phyloP scores from a whole-genome alignment of 2,797 vertebrate genomes.

The Agapornis canus region DNA sequence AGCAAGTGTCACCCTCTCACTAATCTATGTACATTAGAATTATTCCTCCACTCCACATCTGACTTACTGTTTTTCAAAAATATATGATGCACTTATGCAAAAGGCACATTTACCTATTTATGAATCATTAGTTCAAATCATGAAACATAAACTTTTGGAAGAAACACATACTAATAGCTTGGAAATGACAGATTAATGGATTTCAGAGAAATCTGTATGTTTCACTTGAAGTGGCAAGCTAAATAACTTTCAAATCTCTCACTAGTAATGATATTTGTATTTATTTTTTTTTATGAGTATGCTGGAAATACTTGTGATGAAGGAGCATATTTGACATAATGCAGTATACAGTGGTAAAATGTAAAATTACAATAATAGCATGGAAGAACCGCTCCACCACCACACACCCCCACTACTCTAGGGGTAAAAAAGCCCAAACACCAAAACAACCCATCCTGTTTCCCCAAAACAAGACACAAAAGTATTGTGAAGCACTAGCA shows the following conservation, averaged over 20 bases:
- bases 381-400: neutral
- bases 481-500: neutral
- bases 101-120: neutral
- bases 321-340: neutral
- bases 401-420: neutral
- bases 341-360: neutral
- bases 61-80: neutral
- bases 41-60: neutral
- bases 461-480: neutral
- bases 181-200: neutral
- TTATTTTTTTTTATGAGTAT: neutral
- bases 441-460: neutral
- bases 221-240: neutral
- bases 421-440: neutral
- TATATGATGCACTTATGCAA: neutral
- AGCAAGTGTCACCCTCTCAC: neutral
- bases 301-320: neutral
- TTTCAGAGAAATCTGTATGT: neutral
- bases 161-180: neutral
- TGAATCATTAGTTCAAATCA: neutral
- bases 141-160: neutral
- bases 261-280: neutral
- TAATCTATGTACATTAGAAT: neutral
- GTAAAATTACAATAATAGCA: neutral
- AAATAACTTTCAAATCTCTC: neutral